These are phyloP conservation scores for Tetrao urogallus DNA, from an alignment of 2,113 vertebrate genomes.

Conservation along the genomic window DNA sequence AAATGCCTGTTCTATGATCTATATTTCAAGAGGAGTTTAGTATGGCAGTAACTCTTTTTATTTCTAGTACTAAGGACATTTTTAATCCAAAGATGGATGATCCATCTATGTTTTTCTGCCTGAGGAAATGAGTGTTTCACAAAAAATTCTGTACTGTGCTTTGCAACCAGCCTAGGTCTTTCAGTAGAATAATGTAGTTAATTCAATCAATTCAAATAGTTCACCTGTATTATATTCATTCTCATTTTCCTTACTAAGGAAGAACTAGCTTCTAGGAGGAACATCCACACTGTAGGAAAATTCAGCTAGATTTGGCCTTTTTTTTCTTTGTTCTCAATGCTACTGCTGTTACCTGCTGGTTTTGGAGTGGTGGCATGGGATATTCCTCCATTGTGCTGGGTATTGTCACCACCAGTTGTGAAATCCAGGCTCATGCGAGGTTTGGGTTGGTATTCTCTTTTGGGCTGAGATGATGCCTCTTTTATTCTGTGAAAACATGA, in stretches of 20 bases:
- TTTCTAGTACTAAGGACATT: not conserved
- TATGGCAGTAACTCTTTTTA: not conserved
- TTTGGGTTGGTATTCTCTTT: slow-evolving; percentile 91
- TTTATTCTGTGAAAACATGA: slow-evolving; percentile 85
- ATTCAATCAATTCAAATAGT: not conserved
- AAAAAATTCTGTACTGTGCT: not conserved
- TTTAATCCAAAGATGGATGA: not conserved
- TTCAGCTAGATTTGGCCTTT: not conserved
- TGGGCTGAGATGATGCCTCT: slow-evolving; percentile 88
- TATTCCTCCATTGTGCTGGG: slow-evolving; percentile 92
- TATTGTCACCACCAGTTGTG: slow-evolving; percentile 83
- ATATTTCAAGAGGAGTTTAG: not conserved
- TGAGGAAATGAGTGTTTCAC: not conserved
- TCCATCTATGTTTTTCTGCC: not conserved
- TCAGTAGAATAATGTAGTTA: not conserved
- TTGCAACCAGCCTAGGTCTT: not conserved
- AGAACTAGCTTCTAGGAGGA: not conserved
- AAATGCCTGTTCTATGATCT: not conserved
- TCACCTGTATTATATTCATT: not conserved
- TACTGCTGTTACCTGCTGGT: slow-evolving; percentile 84
- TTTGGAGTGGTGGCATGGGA: slow-evolving; percentile 86
- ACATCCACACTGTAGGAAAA: not conserved
- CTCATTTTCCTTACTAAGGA: not conserved
- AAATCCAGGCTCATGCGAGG: slow-evolving; percentile 93
- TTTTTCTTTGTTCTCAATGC: not conserved